Conservation (phyloP, 2,113 vertebrate genomes). For the Megaleporinus macrocephalus region DNA sequence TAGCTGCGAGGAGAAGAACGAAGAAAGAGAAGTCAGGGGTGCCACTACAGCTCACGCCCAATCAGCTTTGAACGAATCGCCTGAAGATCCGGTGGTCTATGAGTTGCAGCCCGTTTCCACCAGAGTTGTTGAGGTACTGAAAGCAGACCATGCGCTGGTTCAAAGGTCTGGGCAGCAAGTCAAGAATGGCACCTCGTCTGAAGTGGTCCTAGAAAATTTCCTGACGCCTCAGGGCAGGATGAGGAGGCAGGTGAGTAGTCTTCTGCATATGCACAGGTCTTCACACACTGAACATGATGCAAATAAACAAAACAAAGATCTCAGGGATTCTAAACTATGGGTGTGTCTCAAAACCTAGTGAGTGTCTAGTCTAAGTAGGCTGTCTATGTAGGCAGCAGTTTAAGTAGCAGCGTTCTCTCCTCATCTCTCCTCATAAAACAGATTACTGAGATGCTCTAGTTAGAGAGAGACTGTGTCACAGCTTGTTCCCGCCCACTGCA, state of each 20-base stretch:
- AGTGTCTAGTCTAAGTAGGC: too few relatives aligned
- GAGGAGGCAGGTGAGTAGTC: conserved; percentile 55
- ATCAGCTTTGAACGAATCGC: conserved; percentile 53
- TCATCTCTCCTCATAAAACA: too few relatives aligned
- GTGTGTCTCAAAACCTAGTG: too few relatives aligned
- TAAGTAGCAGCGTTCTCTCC: too few relatives aligned
- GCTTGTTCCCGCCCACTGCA: too few relatives aligned
- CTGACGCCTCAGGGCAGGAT: conserved; percentile 51
- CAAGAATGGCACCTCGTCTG: conserved; percentile 63
- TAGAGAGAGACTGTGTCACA: too few relatives aligned
- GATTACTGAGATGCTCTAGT: too few relatives aligned
- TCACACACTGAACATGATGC: too few relatives aligned
- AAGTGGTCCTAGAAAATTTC: conserved; percentile 70
- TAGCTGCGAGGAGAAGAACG: conserved; percentile 54
- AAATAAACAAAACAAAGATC: too few relatives aligned
- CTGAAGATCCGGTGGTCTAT: conserved; percentile 60
- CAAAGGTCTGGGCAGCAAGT: conserved; percentile 45
- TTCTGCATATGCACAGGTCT: too few relatives aligned
- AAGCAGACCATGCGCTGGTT: conserved; percentile 38
- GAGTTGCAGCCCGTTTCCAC: conserved; percentile 64
- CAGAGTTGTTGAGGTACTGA: conserved; percentile 58
- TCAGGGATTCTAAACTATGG: too few relatives aligned
- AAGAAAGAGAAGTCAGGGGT: conserved; percentile 34
- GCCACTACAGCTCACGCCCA: conserved; percentile 31
- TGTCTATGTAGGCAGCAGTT: too few relatives aligned